Evolutionary conservation across 2,797 vertebrate species (phyloP), one percentile per base, ranked within the genome.

Genomic region (Notoglanidium macrostoma): DNA sequence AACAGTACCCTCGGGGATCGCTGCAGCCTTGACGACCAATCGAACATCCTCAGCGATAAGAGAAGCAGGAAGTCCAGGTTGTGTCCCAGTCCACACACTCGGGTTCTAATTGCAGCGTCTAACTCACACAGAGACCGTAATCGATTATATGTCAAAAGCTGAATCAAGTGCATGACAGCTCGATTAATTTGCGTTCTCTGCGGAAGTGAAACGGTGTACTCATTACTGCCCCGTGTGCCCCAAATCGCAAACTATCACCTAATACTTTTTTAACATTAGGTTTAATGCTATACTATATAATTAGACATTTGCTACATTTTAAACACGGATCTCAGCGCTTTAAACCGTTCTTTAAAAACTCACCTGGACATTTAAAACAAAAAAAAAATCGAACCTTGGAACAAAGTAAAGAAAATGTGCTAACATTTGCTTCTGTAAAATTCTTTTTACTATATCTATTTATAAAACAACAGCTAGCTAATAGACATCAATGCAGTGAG

Each of bases 1-100:
- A 55, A 65, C 78, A 29, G 54, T 35, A 26, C 83, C 32, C 76
- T 49, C 40, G 65, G 83, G 82, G 44, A 40, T 76, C 65, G 78
- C 87, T 59, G 87, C 21, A 51, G 55, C 67, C 76, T 59, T 29
- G 63, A 85, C 44, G 68, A 88, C 83, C 86, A 59, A 12, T 57
- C 72, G 65, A 73, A 80, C 86, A 0, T 51, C 59, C 44, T 32
- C 72, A 4, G 40, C 29, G 11, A 46, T 51, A 59, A 85, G 10
- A 65, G 72, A 77, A 85, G 84, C n/a, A 49, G 73, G 55, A 78
- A 78, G 59, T 67, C 40, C 14, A 49, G 84, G 72, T 14, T 5
- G 57, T 29, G 57, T 85, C 23, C 44, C 57, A 51, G 77, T 65
- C 40, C 57, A 85, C 84, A 76, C 32, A 46, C 54, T 44, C 5